These are phyloP conservation scores for Petroica traversi DNA, from an alignment of 2,113 vertebrate species.

Conservation along the genomic window DNA sequence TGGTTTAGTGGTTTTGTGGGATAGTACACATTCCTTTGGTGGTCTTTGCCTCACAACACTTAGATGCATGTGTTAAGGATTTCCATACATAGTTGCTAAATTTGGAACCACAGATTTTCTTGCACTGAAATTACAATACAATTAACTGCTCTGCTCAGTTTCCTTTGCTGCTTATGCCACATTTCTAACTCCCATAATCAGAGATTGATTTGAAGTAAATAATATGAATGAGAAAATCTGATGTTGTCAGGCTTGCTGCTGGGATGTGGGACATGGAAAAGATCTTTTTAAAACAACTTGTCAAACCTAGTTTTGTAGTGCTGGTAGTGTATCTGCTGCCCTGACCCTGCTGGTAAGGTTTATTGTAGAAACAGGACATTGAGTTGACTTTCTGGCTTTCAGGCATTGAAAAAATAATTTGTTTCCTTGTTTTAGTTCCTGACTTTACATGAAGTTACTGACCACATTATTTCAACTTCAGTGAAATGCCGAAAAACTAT, in stretches of 20 bases:
- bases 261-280: background rate
- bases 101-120: background rate
- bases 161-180: background rate
- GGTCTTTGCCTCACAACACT: background rate
- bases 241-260: background rate
- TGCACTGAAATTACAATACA: background rate
- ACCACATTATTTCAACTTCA: background rate
- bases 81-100: background rate
- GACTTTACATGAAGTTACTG: background rate
- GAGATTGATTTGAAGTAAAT: background rate
- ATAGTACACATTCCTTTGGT: background rate
- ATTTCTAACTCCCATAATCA: background rate
- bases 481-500: background rate
- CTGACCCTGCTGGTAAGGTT: background rate
- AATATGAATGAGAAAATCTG: background rate
- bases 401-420: background rate
- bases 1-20: background rate
- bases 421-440: background rate
- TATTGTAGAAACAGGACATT: background rate
- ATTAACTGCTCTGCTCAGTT: background rate
- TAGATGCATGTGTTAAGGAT: background rate
- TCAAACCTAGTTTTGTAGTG: background rate
- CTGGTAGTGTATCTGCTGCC: background rate
- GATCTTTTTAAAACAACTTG: background rate
- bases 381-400: background rate